phyloP scores from a whole-genome alignment of 2,113 vertebrate species.

The Poeciliopsis turrubarensis region DNA sequence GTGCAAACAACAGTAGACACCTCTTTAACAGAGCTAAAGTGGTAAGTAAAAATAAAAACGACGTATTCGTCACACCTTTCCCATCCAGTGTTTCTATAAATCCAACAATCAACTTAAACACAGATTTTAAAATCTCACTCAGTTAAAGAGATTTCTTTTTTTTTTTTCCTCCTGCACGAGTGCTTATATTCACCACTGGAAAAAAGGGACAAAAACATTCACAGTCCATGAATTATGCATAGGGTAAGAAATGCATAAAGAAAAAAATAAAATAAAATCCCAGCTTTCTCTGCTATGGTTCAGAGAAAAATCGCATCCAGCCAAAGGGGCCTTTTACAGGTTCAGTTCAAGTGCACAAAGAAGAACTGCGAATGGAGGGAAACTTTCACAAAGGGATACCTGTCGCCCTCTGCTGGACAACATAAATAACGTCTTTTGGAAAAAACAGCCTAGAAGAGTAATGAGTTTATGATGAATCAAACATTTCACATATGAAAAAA shows the following conservation, averaged over 20 bases:
- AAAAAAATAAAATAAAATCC: slow-evolving; percentile 39
- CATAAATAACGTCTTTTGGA: not conserved
- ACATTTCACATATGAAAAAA: not conserved
- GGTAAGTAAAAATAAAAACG: slow-evolving; percentile 17
- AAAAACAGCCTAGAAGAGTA: no score
- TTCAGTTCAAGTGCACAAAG: slow-evolving; percentile 65
- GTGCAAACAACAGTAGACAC: slow-evolving; percentile 36
- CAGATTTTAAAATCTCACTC: no score
- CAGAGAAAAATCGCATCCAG: slow-evolving; percentile 52
- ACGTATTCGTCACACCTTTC: not conserved
- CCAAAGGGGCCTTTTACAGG: slow-evolving; percentile 52
- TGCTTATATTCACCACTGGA: not conserved
- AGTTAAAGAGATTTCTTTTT: no score
- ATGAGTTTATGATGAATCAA: no score
- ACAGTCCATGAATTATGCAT: slow-evolving; percentile 47
- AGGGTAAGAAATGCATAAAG: not conserved
- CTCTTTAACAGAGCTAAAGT: slow-evolving; percentile 48
- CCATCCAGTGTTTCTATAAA: not conserved
- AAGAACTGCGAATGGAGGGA: not conserved
- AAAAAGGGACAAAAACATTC: slow-evolving; percentile 15
- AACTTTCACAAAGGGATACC: slow-evolving; percentile 28
- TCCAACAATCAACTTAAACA: not conserved
- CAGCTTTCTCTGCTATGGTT: slow-evolving; percentile 59
- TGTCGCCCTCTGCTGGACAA: slow-evolving; percentile 47
- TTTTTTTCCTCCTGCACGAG: not conserved